Evolutionary conservation across 2,888 invertebrate species (phyloP).

Genomic region (Calameuta pallipes): DNA sequence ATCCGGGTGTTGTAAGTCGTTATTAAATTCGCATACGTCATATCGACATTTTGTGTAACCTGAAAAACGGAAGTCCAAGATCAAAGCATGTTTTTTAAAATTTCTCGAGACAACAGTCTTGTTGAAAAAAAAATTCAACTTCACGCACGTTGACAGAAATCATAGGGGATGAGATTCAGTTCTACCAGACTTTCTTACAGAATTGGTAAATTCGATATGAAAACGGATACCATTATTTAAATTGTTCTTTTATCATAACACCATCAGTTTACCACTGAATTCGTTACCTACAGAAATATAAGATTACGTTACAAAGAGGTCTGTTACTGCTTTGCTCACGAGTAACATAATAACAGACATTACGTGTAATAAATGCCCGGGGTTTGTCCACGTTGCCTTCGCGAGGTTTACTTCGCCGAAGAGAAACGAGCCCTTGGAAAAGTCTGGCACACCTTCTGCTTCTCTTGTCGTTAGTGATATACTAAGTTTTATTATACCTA

Average conservation of each 20-base stretch:
- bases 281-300: background rate
- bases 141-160: background rate
- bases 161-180: background rate
- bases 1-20: background rate
- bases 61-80: background rate
- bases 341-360: background rate
- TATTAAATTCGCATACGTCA: background rate
- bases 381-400: slow-evolving; percentile 59
- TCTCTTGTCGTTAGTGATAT: slow-evolving; percentile 60
- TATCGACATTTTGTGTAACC: background rate
- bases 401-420: slow-evolving; percentile 62
- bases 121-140: background rate
- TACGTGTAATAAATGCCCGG: slow-evolving; percentile 49
- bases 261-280: background rate
- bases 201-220: background rate
- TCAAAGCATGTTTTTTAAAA: background rate
- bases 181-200: background rate
- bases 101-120: background rate
- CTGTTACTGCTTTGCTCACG: background rate
- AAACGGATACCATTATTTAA: background rate
- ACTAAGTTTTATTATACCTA: background rate
- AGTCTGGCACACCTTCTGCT: slow-evolving; percentile 64
- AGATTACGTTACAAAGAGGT: background rate
- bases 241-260: background rate
- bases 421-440: slow-evolving; percentile 58